phyloP scores from a whole-genome alignment of 1,140 invertebrate genomes.

The Trichonephila clavata region DNA sequence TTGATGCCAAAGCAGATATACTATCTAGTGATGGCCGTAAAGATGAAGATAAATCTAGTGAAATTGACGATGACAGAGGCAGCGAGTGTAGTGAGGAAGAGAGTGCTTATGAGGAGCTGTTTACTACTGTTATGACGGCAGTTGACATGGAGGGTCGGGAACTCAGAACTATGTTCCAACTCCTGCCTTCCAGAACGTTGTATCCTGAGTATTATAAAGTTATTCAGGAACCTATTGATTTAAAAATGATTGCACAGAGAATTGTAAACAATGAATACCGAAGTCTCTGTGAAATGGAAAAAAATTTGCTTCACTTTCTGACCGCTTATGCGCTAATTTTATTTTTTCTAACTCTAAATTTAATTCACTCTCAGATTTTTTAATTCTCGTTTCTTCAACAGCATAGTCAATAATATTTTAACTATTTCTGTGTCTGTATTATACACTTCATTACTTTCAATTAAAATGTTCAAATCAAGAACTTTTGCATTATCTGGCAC shows the following conservation, averaged over 20 bases:
- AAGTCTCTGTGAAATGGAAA: constrained; percentile 91
- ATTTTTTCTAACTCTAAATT: too few relatives aligned
- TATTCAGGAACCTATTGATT: constrained; percentile 96
- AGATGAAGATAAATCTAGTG: constrained; percentile 68
- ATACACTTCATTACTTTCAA: too few relatives aligned
- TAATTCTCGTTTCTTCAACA: too few relatives aligned
- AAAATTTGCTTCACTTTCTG: constrained; percentile 93
- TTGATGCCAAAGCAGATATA: constrained; percentile 79
- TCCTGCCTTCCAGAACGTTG: constrained; percentile 89
- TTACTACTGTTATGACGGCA: constrained; percentile 90
- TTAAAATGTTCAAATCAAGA: too few relatives aligned
- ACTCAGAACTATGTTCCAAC: constrained; percentile 91
- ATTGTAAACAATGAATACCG: constrained; percentile 92
- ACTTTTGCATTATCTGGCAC: too few relatives aligned
- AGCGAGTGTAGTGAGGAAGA: constrained; percentile 79
- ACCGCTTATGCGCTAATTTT: too few relatives aligned
- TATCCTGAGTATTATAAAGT: constrained; percentile 99
- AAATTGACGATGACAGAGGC: constrained; percentile 68
- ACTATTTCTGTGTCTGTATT: too few relatives aligned
- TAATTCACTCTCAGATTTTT: too few relatives aligned
- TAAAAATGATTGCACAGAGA: constrained; percentile 94
- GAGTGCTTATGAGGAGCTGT: constrained; percentile 89
- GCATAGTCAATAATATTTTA: too few relatives aligned
- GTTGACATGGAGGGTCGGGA: constrained; percentile 88
- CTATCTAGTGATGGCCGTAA: constrained; percentile 40